Evolutionary conservation across 2,797 vertebrate species (phyloP).

Genomic region (Trichosurus vulpecula): DNA sequence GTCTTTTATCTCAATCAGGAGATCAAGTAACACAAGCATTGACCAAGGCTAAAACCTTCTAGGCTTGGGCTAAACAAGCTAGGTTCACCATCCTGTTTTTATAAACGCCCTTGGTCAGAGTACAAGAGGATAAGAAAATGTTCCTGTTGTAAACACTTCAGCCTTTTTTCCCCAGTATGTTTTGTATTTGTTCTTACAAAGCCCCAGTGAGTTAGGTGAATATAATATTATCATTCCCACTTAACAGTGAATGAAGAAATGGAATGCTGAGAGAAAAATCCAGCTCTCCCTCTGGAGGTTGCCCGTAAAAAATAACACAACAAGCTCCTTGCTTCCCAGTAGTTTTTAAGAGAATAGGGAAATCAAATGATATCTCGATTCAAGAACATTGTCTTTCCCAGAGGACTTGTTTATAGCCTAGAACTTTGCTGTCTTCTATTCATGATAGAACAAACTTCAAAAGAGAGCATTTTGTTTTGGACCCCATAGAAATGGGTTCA

Average conservation of each 20-base stretch:
- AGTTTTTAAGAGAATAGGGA: background rate
- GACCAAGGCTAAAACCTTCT: background rate
- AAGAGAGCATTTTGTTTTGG: background rate
- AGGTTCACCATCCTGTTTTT: background rate
- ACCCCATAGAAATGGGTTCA: background rate
- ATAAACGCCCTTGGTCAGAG: conserved; percentile 2
- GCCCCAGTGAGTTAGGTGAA: conserved; percentile 17
- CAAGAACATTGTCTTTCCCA: conserved; percentile 12
- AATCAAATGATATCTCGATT: conserved; percentile 6
- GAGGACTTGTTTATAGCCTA: background rate
- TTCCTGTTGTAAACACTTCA: conserved; percentile 27
- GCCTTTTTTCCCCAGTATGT: background rate
- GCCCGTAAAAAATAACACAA: conserved; percentile 3
- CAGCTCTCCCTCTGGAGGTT: background rate
- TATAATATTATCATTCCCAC: background rate
- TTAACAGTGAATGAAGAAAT: conserved; percentile 22
- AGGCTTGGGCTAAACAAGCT: background rate
- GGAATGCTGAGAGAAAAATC: background rate
- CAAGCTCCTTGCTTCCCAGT: background rate
- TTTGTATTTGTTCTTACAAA: conserved; percentile 35
- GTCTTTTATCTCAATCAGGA: background rate
- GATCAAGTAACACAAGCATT: background rate
- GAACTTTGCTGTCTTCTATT: conserved; percentile 9
- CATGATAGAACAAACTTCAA: conserved; percentile 16
- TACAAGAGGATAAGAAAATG: background rate